Evolutionary conservation across 1,140 invertebrate genomes (phyloP).

Genomic region (Apis dorsata): DNA sequence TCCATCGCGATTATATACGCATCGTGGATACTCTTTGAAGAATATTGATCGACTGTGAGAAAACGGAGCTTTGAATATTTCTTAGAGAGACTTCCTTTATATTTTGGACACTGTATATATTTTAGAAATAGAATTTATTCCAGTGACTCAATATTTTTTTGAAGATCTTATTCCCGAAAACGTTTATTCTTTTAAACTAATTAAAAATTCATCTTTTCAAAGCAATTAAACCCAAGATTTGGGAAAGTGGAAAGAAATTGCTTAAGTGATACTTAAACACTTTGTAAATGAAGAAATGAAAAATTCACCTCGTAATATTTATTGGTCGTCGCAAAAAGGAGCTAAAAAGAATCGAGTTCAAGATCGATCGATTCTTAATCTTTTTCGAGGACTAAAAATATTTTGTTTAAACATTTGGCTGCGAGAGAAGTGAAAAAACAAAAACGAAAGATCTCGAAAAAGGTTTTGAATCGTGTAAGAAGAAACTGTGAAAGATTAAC

Average conservation of each 20-base stretch:
- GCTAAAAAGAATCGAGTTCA: constrained; percentile 11
- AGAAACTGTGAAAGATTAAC: constrained; percentile 34
- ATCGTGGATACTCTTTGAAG: constrained; percentile 30
- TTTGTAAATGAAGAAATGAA: background rate
- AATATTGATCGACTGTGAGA: background rate
- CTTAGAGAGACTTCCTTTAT: too few species aligned
- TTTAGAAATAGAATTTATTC: too few species aligned
- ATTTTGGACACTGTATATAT: too few species aligned
- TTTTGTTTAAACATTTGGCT: background rate
- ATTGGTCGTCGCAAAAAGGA: background rate
- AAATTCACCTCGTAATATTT: background rate
- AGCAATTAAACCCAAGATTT: too few species aligned
- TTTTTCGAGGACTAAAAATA: background rate
- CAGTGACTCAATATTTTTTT: too few species aligned
- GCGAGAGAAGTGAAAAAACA: background rate
- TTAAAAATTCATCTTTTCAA: too few species aligned
- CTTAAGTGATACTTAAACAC: background rate
- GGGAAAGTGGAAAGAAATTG: background rate
- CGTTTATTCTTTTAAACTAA: too few species aligned
- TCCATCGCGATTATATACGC: constrained; percentile 23
- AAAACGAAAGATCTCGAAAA: background rate
- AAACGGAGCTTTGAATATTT: background rate
- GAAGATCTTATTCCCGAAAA: too few species aligned
- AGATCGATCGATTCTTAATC: constrained; percentile 23
- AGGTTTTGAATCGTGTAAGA: background rate